Base-by-base conservation (phyloP, 2,797 vertebrate genomes). In the Amphiprion clarkii region DNA sequence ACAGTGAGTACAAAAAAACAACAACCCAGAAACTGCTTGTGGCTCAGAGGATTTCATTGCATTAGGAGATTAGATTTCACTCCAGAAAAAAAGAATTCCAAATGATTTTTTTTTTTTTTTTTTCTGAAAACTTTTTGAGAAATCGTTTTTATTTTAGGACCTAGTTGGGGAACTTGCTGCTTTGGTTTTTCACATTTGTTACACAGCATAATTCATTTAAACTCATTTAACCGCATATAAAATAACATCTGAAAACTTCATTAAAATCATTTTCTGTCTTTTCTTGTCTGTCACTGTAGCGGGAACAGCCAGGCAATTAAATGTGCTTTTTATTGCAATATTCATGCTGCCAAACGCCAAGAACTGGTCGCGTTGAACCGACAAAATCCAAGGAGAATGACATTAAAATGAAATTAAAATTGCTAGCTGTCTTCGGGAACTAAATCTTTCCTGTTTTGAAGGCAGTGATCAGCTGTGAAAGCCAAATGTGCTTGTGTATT, bases 401-500 rank as follows among this genome's bases (percentile, higher is more conserved):
- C 70, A 57, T 76, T 58, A n/a, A 57, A 75, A 78, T 62, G 1
- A 44, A 77, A 58, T 59, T 6, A 13, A 62, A 73, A 81, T 33
- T 8, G 11, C 61, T 6, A 5, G 58, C 54, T 39, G 64, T 57
- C 58, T 53, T 61, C 63, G 0, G 6, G n/a, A 49, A 68, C 23
- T 66, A 66, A 66, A 66, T 48, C 63, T 62, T 60, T n/a, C 2
- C n/a, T 61, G 19, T 64, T 74, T 42, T 64, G 54, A 40, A 46
- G 72, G 64, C 57, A 53, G 40, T 23, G 31, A 61, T 76, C 71
- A 54, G 67, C 55, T 36, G 36, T 42, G 62, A 44, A 16, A 79
- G 63, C 72, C 75, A 59, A 74, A 55, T 12, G 42, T 16, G 64
- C 73, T 69, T 56, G 76, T 67, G 79, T 57, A 73, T 77, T 73